Evolutionary conservation across 1,140 invertebrate species (phyloP).

Genomic region (Parasteatoda tepidariorum): DNA sequence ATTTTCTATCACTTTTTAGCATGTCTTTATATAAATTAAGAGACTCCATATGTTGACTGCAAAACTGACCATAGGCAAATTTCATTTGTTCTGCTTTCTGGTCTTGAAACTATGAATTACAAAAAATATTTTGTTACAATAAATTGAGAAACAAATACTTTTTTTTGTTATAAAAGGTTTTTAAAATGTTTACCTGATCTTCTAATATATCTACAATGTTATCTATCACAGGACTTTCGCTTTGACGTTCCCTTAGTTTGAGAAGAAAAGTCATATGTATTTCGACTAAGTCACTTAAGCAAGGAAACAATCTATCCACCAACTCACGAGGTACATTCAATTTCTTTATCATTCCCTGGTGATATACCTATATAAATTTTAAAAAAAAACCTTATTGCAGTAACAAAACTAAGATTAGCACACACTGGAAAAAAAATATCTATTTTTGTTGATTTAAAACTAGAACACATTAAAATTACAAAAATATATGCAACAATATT

Average conservation of each 20-base stretch:
- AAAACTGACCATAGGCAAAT: slow-evolving; percentile 86
- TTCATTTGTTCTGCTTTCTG: slow-evolving; percentile 68
- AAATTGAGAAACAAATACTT: too few species aligned
- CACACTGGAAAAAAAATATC: background rate
- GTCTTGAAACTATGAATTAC: slow-evolving; percentile 67
- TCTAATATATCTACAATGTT: slow-evolving; percentile 87
- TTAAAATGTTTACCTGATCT: slow-evolving; percentile 74
- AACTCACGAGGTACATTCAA: slow-evolving; percentile 76
- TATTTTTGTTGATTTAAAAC: too few species aligned
- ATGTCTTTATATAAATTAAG: slow-evolving; percentile 72
- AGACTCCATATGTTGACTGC: slow-evolving; percentile 80
- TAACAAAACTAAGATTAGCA: background rate
- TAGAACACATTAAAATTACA: too few species aligned
- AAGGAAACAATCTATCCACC: slow-evolving; percentile 88
- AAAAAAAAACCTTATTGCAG: background rate
- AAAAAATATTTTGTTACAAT: too few species aligned
- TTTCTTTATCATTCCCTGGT: slow-evolving; percentile 84
- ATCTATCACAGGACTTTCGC: slow-evolving; percentile 77
- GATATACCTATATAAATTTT: slow-evolving; percentile 77
- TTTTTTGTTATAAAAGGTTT: too few species aligned
- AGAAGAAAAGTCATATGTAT: slow-evolving; percentile 86
- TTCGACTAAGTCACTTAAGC: slow-evolving; percentile 86
- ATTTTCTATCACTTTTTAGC: slow-evolving; percentile 76
- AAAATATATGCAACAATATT: too few species aligned
- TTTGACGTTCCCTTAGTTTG: slow-evolving; percentile 82